A percentile compares a stretch with the other conserved stretches of the same genome.
Conservation (phyloP, 2,113 vertebrate genomes). For the Nothoprocta perdicaria region DNA sequence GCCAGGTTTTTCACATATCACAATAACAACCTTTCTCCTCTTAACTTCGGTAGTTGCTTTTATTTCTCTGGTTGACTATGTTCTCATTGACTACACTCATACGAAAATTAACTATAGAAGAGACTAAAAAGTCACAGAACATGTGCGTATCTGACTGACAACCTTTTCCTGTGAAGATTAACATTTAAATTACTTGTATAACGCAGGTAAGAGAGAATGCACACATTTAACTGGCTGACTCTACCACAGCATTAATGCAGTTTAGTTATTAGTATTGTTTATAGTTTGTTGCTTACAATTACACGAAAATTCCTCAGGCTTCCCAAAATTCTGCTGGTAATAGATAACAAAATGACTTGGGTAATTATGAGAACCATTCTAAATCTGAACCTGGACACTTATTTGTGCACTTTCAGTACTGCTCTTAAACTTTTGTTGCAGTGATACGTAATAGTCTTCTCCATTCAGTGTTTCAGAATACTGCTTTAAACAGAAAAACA, state of each 20-base stretch:
- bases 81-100: not conserved
- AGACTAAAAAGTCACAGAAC: not conserved
- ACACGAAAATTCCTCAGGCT: rapidly evolving
- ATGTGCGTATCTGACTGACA: not conserved
- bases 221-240: not conserved
- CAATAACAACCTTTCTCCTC: not conserved
- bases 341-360: not conserved
- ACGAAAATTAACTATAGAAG: not conserved
- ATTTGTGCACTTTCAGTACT: not conserved
- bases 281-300: not conserved
- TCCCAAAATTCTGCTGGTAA: not conserved
- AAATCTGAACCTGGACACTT: not conserved
- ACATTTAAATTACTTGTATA: not conserved
- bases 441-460: not conserved
- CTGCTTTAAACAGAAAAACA: not conserved
- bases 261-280: not conserved
- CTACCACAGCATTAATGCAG: not conserved
- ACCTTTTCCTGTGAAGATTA: not conserved
- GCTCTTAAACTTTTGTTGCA: not conserved
- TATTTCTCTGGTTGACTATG: not conserved
- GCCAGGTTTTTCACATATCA: not conserved
- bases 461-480: not conserved
- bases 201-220: not conserved
- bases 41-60: not conserved
- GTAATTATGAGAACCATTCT: not conserved